Evolutionary conservation across 2,113 vertebrate genomes (phyloP), one percentile per base, ranked within the genome.

Genomic region (Cricetomys ansorgei): DNA sequence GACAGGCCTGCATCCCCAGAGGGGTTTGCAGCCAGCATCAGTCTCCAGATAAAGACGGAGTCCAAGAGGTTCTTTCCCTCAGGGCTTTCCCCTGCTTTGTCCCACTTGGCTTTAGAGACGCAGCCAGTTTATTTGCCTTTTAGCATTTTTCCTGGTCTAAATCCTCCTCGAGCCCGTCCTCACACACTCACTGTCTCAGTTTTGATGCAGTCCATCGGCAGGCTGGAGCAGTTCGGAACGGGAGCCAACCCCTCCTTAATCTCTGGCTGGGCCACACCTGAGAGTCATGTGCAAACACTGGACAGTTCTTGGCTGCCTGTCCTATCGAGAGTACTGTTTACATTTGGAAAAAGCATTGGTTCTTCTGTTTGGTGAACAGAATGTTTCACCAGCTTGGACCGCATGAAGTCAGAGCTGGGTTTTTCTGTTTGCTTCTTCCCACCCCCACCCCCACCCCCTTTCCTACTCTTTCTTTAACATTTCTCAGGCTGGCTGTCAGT

Each of bases 281-380:
- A 75, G 88, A 92, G 92, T 96, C 95, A 83, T 48, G 80, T 91
- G 96, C 95, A 88, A 73, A 69, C 72, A 70, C 79, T 0, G 73
- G 81, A 55, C 5, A 7, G 80, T 72, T 94, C 94, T 95, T 96
- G 95, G 88, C 92, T 59, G 43, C 59, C 13, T 37, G 1, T 87
- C 48, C 88, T 94, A 75, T 96, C 88, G 8, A 48, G 86, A n/a
- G 62, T 45, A 57, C 94, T 93, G 75, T 94, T 93, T 94, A 79
- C 93, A 85, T 94, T 89, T 94, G 94, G 79, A 62, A 87, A 90
- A 94, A 91, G 40, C 64, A 12, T 84, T 89, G 92, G 40, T 91
- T 91, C 55, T 75, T 88, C 86, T 84, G 2, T n/a, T 83, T 10
- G 2, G 12, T 21, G 69, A 85, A 90, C 64, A n/a, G 57, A 88